A percentile compares a stretch with the other conserved stretches of the same genome.
Evolutionary conservation across 2,888 invertebrate genomes (phyloP).

Genomic region (Cordylochernes scorpioides): DNA sequence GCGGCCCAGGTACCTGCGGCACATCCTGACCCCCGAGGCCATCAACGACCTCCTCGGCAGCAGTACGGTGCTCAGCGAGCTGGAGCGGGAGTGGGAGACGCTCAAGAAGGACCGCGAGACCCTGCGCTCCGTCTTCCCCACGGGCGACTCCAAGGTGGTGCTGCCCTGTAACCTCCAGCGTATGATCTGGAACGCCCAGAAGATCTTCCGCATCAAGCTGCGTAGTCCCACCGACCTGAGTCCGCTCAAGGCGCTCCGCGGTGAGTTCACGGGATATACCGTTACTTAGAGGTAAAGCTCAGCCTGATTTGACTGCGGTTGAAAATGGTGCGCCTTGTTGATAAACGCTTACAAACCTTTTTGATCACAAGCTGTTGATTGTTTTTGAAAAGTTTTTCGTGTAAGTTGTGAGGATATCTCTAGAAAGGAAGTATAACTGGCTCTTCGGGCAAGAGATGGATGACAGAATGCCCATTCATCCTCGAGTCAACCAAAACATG

Average conservation of each 20-base stretch:
- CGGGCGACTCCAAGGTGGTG: slow-evolving; percentile 84
- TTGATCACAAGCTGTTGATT: too few relatives aligned
- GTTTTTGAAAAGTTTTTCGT: too few relatives aligned
- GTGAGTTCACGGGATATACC: too few relatives aligned
- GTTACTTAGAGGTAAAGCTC: too few relatives aligned
- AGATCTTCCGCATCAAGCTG: slow-evolving; percentile 93
- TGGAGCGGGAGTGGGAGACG: slow-evolving; percentile 90
- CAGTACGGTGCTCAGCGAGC: slow-evolving; percentile 58
- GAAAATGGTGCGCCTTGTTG: too few relatives aligned
- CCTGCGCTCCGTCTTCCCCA: slow-evolving; percentile 72
- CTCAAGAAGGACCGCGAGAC: slow-evolving; percentile 60
- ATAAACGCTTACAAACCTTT: too few relatives aligned
- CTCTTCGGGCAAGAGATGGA: too few relatives aligned
- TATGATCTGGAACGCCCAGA: slow-evolving; percentile 99
- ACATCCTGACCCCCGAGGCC: slow-evolving; percentile 70
- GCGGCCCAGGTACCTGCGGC: slow-evolving; percentile 4
- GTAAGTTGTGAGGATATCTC: too few relatives aligned
- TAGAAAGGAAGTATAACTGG: too few relatives aligned
- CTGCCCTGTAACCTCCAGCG: slow-evolving; percentile 89
- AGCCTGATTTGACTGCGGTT: too few relatives aligned
- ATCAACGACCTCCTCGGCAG: slow-evolving; percentile 78
- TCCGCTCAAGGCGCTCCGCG: slow-evolving; percentile 59
- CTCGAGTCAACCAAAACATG: too few relatives aligned
- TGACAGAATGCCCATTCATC: too few relatives aligned
- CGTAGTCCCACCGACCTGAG: slow-evolving; percentile 74